Percentiles rank a stretch among this genome's conserved stretches.
Evolutionary conservation across 2,888 invertebrate genomes (phyloP).

Genomic region (Dryobotodes eremita): DNA sequence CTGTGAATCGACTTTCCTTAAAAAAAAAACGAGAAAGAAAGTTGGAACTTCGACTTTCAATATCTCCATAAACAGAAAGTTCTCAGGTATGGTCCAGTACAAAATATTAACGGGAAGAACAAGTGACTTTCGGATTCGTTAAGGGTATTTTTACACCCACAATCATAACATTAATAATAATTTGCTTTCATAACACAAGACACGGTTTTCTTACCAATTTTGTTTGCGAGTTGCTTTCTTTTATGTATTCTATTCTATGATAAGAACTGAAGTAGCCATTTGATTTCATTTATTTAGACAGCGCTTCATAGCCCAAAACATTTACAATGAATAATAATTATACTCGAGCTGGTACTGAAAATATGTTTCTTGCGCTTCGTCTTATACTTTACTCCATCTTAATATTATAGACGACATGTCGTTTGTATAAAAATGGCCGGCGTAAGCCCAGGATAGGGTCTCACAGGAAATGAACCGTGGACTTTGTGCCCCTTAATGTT

Average conservation of each 20-base stretch:
- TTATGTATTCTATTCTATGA: not conserved
- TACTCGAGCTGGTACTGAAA: not conserved
- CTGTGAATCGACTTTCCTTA: not conserved
- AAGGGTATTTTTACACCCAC: not conserved
- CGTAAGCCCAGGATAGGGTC: conserved; percentile 67
- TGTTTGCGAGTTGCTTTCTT: not conserved
- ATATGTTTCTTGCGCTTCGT: conserved; percentile 40
- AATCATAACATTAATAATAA: not conserved
- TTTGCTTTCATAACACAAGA: not conserved
- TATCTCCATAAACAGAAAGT: not conserved
- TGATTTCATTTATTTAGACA: not conserved
- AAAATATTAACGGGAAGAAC: too few species aligned
- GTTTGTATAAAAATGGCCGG: conserved; percentile 73
- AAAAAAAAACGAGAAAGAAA: not conserved
- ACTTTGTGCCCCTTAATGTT: conserved; percentile 71
- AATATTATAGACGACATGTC: conserved; percentile 73
- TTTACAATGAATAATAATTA: not conserved
- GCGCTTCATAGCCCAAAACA: not conserved
- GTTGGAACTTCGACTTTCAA: not conserved
- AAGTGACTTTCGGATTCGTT: not conserved
- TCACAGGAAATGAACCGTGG: conserved; percentile 78
- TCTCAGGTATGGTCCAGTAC: too few species aligned
- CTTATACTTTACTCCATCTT: conserved; percentile 56
- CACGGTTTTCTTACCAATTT: not conserved
- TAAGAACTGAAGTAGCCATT: not conserved